Evolutionary conservation across 2,113 vertebrate species (phyloP), one percentile per base, ranked within the genome.

Genomic region (Trichechus manatus): DNA sequence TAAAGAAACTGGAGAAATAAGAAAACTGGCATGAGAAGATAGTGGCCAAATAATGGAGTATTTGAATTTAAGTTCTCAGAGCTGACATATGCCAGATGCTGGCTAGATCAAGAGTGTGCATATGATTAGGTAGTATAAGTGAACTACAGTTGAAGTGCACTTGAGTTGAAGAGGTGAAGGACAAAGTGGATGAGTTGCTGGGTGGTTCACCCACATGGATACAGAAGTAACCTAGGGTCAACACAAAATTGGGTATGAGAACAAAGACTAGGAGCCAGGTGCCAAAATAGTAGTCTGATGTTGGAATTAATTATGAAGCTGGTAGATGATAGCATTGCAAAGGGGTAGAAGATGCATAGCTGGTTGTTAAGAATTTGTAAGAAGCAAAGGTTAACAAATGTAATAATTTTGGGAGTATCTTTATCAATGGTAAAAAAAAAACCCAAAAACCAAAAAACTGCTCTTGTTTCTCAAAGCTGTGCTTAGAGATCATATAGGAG

Each of bases 91-190:
- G 17, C 0, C 50, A 47, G 13, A 3, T 36, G 3, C 3, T 87
- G 7, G 0, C 0, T 39, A 36, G 15, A 36, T 17, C 39, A 77
- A 39, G 14, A 14, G 2, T 22, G 27, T 22, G 5, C 9, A 47
- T 29, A 87, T 83, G 39, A 74, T n/a, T 59, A 20, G 15, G 9
- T 56, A 61, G 9, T 27, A 13, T 44, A 68, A 66, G 29, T 31
- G 25, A 20, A 50, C 31, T 9, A 1, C 0, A 66, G 9, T 1
- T 53, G 20, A 91, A 74, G 13, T 19, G 61, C 79, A 79, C 20
- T 85, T 50, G 9, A 82, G 36, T 63, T 82, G 68, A 91, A 96
- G n/a, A 96, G 10, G 31, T 22, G 50, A 94, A 63, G 27, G 59
- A 6, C 11, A 70, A 70, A 88, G 14, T 29, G 3, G 8, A 0